A percentile compares a stretch with the other conserved stretches of the same genome.
phyloP scores from a whole-genome alignment of 2,113 vertebrate species.

The Climacteris rufus region DNA sequence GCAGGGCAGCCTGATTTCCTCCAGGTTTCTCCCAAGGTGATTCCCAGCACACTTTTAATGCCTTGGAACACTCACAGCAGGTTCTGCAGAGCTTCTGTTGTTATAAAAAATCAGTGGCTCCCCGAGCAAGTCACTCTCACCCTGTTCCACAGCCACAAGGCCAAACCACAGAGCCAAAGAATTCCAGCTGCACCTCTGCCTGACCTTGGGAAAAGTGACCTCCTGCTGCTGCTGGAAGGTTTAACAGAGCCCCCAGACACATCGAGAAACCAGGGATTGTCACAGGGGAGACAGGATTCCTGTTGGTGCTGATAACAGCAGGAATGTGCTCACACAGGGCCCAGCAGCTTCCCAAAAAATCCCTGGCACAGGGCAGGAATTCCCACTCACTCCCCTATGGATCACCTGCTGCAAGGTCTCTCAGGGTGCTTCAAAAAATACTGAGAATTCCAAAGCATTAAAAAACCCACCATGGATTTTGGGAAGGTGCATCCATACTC shows the following conservation, averaged over 20 bases:
- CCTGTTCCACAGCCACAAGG: background rate
- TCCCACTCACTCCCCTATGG: background rate
- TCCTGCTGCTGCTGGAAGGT: background rate
- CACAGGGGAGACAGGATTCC: background rate
- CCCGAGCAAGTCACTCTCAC: background rate
- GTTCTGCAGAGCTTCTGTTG: background rate
- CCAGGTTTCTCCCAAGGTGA: background rate
- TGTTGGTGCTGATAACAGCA: background rate
- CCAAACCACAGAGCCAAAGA: background rate
- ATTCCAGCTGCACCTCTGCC: background rate
- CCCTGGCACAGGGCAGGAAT: background rate
- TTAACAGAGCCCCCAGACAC: background rate
- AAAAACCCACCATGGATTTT: background rate
- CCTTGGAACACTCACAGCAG: background rate
- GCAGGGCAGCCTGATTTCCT: background rate
- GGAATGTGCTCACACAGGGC: background rate
- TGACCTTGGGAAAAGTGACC: background rate
- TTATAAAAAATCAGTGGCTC: background rate
- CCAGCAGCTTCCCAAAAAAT: background rate
- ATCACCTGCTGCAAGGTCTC: background rate
- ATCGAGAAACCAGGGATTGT: background rate
- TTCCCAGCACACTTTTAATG: background rate
- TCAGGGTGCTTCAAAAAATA: background rate
- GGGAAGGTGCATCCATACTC: accelerated
- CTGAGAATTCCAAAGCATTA: background rate